Conservation (phyloP, 2,113 vertebrate species). For the Dipodomys stephensi region DNA sequence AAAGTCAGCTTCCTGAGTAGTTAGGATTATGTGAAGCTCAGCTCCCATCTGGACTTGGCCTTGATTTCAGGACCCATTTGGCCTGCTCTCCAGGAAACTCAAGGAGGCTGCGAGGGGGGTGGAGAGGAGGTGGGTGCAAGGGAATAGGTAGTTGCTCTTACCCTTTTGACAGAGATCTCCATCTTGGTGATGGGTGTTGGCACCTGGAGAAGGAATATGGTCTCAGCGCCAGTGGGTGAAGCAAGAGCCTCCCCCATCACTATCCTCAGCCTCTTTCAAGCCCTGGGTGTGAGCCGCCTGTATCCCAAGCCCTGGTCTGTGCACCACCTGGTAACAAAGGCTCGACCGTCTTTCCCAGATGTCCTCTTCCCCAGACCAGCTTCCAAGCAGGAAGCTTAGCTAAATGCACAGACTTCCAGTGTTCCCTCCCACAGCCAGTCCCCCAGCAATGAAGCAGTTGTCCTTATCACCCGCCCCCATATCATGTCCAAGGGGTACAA, state of each 20-base stretch:
- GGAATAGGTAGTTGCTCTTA: conserved; percentile 79
- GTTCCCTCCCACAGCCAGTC: not conserved
- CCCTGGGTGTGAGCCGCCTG: not conserved
- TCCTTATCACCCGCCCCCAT: not conserved
- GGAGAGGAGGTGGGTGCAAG: not conserved
- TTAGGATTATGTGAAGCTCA: too few relatives aligned
- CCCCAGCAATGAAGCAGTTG: conserved; percentile 4
- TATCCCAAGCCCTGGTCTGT: not conserved
- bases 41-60: not conserved
- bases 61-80: not conserved
- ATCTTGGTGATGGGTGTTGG: conserved; percentile 93
- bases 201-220: conserved; percentile 82
- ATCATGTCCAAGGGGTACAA: not conserved
- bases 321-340: not conserved
- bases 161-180: conserved; percentile 97
- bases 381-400: conserved; percentile 7
- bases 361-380: not conserved
- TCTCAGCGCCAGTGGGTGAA: not conserved
- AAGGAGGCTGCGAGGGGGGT: not conserved
- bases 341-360: not conserved
- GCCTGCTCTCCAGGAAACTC: not conserved
- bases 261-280: not conserved
- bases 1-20: too few relatives aligned
- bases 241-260: not conserved
- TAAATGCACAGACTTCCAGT: not conserved